These are phyloP conservation scores for Polyommatus icarus DNA, from an alignment of 2,888 invertebrate genomes.

Conservation along the genomic window DNA sequence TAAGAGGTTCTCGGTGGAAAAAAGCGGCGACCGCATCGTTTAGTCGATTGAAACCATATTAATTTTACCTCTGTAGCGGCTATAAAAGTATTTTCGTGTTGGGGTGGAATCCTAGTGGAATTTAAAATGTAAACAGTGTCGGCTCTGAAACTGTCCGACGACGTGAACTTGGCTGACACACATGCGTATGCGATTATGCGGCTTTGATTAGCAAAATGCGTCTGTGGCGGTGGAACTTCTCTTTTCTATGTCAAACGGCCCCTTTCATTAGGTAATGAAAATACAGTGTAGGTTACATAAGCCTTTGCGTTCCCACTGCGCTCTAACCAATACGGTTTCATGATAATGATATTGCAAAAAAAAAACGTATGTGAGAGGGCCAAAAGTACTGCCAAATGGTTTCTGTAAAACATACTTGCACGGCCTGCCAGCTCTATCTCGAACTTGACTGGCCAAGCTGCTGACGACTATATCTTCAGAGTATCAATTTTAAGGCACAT, in stretches of 20 bases:
- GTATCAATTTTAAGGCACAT: neutral
- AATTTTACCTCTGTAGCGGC: conserved; percentile 44
- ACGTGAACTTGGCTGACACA: neutral
- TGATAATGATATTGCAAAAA: neutral
- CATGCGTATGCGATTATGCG: conserved; percentile 51
- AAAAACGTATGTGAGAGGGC: neutral
- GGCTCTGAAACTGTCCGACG: conserved; percentile 33
- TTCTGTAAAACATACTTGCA: neutral
- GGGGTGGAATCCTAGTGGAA: conserved; percentile 52
- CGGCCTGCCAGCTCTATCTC: neutral
- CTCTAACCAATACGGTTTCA: neutral
- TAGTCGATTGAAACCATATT: conserved; percentile 56
- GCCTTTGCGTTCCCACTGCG: conserved; percentile 13
- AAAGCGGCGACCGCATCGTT: conserved; percentile 54
- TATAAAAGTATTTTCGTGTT: conserved; percentile 65
- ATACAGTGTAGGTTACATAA: conserved; percentile 44
- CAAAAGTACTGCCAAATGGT: no score
- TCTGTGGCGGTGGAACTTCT: conserved; percentile 48
- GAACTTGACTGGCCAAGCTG: neutral
- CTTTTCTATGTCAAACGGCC: conserved; percentile 49
- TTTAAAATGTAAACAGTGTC: conserved; percentile 66
- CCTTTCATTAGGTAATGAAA: conserved; percentile 47
- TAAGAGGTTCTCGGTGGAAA: conserved; percentile 55
- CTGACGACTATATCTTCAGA: neutral
- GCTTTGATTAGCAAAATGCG: conserved; percentile 61